Conservation (phyloP, 2,888 invertebrate species). For the Polydesmus complanatus region DNA sequence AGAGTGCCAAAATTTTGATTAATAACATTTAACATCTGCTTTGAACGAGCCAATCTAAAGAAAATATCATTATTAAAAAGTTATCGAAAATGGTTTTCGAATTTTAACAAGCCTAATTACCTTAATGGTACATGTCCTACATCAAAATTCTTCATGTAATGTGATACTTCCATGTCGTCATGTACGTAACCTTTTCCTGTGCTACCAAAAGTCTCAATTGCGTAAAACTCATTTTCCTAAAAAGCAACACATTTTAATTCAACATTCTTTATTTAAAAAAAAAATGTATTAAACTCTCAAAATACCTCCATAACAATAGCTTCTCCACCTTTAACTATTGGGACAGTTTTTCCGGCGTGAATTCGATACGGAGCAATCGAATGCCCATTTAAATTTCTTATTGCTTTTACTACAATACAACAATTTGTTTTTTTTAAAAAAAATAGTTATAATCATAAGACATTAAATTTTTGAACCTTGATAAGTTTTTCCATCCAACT, state of each 20-base stretch:
- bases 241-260: not conserved
- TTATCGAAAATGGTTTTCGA: not conserved
- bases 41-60: constrained; percentile 72
- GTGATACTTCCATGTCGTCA: constrained; percentile 98
- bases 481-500: constrained; percentile 88
- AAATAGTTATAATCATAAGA: not conserved
- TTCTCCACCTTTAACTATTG: constrained; percentile 97
- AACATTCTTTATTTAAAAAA: not conserved
- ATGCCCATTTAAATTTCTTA: constrained; percentile 96
- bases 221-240: constrained; percentile 93
- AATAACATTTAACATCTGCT: constrained; percentile 75
- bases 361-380: constrained; percentile 95
- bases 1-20: constrained; percentile 95
- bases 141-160: constrained; percentile 99
- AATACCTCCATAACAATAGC: constrained; percentile 87
- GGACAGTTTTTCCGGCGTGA: constrained; percentile 93
- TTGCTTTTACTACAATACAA: constrained; percentile 58
- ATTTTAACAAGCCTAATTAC: constrained; percentile 34
- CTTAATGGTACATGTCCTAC: constrained; percentile 75
- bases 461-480: constrained; percentile 39
- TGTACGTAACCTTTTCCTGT: constrained; percentile 81
- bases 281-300: no score
- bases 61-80: not conserved
- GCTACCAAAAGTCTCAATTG: constrained; percentile 98
- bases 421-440: not conserved